phyloP scores from a whole-genome alignment of 2,113 vertebrate genomes.

The Psittacula cyanocephala region DNA sequence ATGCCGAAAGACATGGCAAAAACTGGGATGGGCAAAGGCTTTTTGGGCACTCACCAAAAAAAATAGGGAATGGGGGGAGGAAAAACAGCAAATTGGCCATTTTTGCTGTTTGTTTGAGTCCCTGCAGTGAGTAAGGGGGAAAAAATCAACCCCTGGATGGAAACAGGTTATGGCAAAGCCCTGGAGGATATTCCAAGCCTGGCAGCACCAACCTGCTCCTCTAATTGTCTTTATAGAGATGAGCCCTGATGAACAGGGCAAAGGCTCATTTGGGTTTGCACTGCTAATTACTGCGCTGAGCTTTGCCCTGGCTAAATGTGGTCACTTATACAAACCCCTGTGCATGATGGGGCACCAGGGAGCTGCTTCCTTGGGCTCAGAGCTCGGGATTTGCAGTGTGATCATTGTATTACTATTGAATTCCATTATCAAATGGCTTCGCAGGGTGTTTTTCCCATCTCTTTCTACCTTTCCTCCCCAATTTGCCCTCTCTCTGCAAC shows the following conservation, averaged over 20 bases:
- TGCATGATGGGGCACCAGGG: rapidly evolving
- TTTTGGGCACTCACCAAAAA: neutral
- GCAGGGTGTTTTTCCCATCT: rapidly evolving
- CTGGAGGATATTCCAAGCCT: neutral
- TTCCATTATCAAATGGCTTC: rapidly evolving
- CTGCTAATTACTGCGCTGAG: neutral
- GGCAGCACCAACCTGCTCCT: neutral
- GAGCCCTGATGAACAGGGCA: neutral
- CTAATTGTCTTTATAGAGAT: neutral
- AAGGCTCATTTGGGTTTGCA: neutral
- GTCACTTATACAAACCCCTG: neutral
- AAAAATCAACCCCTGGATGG: neutral
- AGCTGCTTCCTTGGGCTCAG: rapidly evolving
- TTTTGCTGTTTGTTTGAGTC: neutral
- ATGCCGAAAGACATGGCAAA: neutral
- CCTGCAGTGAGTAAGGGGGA: rapidly evolving
- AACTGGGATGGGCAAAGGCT: rapidly evolving
- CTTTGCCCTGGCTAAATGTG: rapidly evolving
- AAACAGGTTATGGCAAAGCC: neutral
- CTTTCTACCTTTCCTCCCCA: neutral
- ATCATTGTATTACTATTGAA: neutral
- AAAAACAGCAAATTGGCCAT: rapidly evolving
- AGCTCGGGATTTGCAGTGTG: rapidly evolving
- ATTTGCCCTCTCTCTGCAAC: rapidly evolving
- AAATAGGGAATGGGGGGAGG: rapidly evolving